A percentile compares a stretch with the other conserved stretches of the same genome.
phyloP scores from a whole-genome alignment of 2,888 invertebrate species.

The Hymenopus coronatus region DNA sequence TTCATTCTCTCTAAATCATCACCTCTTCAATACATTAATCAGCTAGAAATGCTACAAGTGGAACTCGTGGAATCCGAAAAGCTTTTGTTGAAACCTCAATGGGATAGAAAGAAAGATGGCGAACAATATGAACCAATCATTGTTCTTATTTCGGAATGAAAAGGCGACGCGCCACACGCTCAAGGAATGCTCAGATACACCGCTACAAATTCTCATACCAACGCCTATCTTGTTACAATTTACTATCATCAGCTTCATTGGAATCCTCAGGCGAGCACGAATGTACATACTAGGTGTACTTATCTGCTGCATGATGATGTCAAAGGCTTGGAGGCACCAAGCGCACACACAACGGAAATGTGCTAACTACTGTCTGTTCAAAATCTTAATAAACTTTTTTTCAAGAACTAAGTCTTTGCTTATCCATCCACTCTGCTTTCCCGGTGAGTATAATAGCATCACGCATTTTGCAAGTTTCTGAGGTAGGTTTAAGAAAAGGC shows the following conservation, averaged over 20 bases:
- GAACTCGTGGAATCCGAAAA: not conserved
- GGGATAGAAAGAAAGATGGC: not conserved
- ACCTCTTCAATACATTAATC: not conserved
- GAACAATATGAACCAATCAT: not conserved
- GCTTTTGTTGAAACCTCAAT: not conserved
- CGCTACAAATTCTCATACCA: not conserved
- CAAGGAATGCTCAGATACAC: not conserved
- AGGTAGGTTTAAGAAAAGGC: no score
- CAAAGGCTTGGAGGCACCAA: no score
- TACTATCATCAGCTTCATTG: not conserved
- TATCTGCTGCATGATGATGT: no score
- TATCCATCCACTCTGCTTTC: no score
- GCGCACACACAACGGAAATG: no score
- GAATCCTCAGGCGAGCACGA: not conserved
- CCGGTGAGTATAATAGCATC: no score
- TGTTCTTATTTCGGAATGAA: not conserved
- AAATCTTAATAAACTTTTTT: no score
- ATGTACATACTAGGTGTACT: not conserved
- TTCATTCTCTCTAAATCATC: not conserved
- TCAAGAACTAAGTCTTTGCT: no score
- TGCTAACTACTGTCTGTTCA: no score
- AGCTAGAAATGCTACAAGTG: not conserved
- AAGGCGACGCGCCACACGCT: not conserved
- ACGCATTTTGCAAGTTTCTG: no score
- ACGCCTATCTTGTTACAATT: not conserved